Conservation (phyloP, 2,113 vertebrate genomes). For the Tinamus guttatus region DNA sequence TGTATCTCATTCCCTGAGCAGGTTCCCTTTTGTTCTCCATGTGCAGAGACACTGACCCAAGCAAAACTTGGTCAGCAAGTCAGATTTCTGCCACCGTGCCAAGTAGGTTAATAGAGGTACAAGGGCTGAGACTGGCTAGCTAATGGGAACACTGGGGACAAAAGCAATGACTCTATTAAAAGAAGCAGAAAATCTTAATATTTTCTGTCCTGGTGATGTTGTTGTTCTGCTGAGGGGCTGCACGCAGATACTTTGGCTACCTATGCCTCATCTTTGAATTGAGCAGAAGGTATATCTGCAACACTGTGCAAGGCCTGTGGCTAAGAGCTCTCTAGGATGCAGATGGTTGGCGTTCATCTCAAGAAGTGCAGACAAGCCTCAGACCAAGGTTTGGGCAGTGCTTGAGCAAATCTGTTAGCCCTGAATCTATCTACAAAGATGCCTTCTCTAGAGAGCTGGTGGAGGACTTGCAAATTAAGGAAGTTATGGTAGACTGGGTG, state of each 20-base stretch:
- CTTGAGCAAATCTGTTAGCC: neutral
- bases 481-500: neutral
- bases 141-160: neutral
- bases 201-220: neutral
- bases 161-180: conserved; percentile 2
- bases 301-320: neutral
- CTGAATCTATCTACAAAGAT: neutral
- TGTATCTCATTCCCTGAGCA: neutral
- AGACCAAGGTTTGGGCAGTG: neutral
- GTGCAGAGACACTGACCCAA: neutral
- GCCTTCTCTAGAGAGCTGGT: neutral
- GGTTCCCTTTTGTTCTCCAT: neutral
- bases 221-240: neutral
- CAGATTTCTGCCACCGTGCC: neutral
- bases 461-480: neutral
- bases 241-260: neutral
- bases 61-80: neutral
- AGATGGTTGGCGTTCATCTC: no score
- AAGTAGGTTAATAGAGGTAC: neutral
- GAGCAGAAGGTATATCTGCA: neutral
- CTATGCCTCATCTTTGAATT: neutral
- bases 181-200: neutral
- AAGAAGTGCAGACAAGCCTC: neutral
- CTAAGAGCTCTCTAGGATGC: neutral
- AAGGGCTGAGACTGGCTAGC: neutral